These are phyloP conservation scores for Dynastes maya DNA, from an alignment of 2,888 invertebrate species.

Conservation along the genomic window DNA sequence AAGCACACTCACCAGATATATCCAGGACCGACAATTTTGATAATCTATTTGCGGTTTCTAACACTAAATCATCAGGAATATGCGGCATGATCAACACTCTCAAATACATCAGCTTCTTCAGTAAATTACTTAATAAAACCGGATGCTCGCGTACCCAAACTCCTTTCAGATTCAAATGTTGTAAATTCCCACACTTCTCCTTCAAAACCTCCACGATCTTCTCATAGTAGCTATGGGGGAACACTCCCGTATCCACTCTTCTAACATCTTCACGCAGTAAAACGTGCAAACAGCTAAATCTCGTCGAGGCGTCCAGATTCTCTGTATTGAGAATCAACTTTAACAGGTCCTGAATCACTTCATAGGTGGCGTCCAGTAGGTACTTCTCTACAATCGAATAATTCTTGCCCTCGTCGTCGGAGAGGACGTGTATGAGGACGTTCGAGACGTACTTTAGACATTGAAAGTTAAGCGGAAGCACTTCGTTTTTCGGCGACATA, in stretches of 20 bases:
- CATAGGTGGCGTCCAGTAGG: slow-evolving; percentile 73
- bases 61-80: slow-evolving; percentile 80
- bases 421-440: slow-evolving; percentile 76
- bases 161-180: slow-evolving; percentile 79
- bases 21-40: slow-evolving; percentile 76
- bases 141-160: slow-evolving; percentile 83
- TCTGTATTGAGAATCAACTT: slow-evolving; percentile 78
- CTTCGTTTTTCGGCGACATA: slow-evolving; percentile 79
- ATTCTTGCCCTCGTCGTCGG: slow-evolving; percentile 73
- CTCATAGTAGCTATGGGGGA: slow-evolving; percentile 81
- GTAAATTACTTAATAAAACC: slow-evolving; percentile 75
- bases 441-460: slow-evolving; percentile 77
- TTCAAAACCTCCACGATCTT: slow-evolving; percentile 79
- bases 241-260: slow-evolving; percentile 78
- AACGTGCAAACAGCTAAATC: slow-evolving; percentile 78
- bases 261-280: slow-evolving; percentile 79
- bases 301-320: slow-evolving; percentile 78
- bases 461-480: slow-evolving; percentile 75
- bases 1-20: slow-evolving; percentile 81
- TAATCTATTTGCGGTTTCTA: slow-evolving; percentile 75
- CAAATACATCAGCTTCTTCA: slow-evolving; percentile 75
- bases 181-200: slow-evolving; percentile 77
- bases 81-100: slow-evolving; percentile 79
- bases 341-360: slow-evolving; percentile 80
- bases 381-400: slow-evolving; percentile 70